phyloP scores from a whole-genome alignment of 1,140 invertebrate genomes.

The Temnothorax nylanderi region DNA sequence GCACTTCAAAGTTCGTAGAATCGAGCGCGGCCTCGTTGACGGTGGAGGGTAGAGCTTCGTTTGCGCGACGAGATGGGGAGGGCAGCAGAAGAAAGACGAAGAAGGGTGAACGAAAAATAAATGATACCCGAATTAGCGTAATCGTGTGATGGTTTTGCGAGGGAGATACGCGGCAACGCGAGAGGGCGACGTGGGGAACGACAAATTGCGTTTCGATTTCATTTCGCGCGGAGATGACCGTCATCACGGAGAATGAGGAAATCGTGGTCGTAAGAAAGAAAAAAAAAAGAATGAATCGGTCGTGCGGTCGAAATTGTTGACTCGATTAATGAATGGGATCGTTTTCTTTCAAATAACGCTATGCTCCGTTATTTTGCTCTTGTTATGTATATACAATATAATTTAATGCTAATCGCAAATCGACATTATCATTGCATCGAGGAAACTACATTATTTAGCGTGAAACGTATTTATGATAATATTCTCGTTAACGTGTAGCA shows the following conservation, averaged over 20 bases:
- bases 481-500: background rate
- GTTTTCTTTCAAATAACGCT: slow-evolving; percentile 3
- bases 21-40: slow-evolving; percentile 50
- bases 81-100: slow-evolving; percentile 72
- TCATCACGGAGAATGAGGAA: slow-evolving; percentile 43
- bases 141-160: slow-evolving; percentile 84
- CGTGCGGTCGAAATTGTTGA: slow-evolving; percentile 6
- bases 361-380: background rate
- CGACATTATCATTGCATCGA: background rate
- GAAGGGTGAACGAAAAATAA: slow-evolving; percentile 85
- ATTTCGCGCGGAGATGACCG: slow-evolving; percentile 81
- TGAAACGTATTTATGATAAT: slow-evolving; percentile 31
- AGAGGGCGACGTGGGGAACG: slow-evolving; percentile 73
- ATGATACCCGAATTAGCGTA: slow-evolving; percentile 86
- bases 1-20: slow-evolving; percentile 83
- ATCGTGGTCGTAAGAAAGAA: background rate
- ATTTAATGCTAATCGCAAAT: slow-evolving; percentile 37
- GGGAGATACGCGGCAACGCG: slow-evolving; percentile 76
- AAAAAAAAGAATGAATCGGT: slow-evolving; percentile 2
- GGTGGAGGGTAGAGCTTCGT: slow-evolving; percentile 62
- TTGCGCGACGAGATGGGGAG: slow-evolving; percentile 71
- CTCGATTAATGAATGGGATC: background rate
- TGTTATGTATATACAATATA: slow-evolving; percentile 3
- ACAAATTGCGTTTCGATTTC: slow-evolving; percentile 85
- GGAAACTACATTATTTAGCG: slow-evolving; percentile 23